These are phyloP conservation scores for Temnothorax ravouxi DNA, from an alignment of 2,888 invertebrate genomes.

Conservation along the genomic window DNA sequence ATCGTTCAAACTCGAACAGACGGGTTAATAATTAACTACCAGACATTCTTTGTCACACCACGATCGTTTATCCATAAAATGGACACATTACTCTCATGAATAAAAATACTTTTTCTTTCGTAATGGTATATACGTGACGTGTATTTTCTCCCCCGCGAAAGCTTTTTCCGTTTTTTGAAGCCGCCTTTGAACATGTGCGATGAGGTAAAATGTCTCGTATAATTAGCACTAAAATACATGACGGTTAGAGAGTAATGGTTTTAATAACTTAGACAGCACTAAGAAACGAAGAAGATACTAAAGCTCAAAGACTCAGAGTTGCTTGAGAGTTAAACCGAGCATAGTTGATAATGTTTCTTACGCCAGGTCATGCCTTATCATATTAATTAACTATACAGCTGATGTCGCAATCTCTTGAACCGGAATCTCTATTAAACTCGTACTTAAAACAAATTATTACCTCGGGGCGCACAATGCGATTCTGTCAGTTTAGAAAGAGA, in stretches of 20 bases:
- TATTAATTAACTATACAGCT: constrained; percentile 40
- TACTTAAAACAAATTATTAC: constrained; percentile 16
- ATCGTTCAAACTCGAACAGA: not conserved
- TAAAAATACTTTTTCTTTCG: not conserved
- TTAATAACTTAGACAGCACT: constrained; percentile 27
- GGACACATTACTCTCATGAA: not conserved
- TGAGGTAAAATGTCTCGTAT: constrained; percentile 14
- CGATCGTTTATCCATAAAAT: not conserved
- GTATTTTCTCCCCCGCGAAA: not conserved
- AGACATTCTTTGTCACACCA: not conserved
- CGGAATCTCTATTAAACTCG: not conserved
- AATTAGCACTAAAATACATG: constrained; percentile 40
- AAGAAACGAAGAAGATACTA: constrained; percentile 37
- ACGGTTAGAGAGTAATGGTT: constrained; percentile 36
- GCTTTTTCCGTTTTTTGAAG: not conserved
- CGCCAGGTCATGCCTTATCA: constrained; percentile 28
- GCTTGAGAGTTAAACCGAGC: constrained; percentile 17
- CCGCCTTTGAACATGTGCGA: not conserved
- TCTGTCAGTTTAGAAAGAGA: not conserved
- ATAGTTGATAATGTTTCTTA: constrained; percentile 36
- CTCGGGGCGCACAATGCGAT: not conserved
- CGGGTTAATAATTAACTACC: constrained; percentile 30
- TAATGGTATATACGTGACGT: too few species aligned
- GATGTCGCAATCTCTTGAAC: constrained; percentile 27
- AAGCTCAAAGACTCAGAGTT: constrained; percentile 31